Evolutionary conservation across 2,797 vertebrate genomes (phyloP).

Genomic region (Chelon labrosus): DNA sequence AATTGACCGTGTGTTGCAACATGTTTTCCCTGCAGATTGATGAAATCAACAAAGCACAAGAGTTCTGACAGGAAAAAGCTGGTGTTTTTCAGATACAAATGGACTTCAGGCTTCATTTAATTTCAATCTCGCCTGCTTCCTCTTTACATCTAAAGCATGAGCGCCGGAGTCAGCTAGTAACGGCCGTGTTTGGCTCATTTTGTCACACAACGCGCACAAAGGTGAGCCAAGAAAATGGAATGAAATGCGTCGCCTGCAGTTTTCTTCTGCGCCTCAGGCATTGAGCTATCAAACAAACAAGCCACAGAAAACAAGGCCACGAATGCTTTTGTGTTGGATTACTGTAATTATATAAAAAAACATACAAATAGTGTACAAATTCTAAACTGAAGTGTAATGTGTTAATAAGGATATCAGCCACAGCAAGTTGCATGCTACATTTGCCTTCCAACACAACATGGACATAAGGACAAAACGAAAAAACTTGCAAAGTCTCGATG

Average conservation of each 20-base stretch:
- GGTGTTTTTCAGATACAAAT: constrained; percentile 51
- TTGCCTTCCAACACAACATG: too few species aligned
- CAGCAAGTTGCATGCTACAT: not conserved
- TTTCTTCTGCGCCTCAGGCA: constrained; percentile 13
- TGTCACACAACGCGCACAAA: constrained; percentile 6
- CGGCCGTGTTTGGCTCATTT: constrained; percentile 15
- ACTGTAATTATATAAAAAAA: not conserved
- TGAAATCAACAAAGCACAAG: constrained; percentile 58
- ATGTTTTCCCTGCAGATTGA: constrained; percentile 51
- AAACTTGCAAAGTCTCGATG: not conserved
- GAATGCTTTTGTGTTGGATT: not conserved
- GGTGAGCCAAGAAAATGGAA: constrained; percentile 13
- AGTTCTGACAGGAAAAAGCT: constrained; percentile 34
- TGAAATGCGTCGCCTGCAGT: constrained; percentile 20
- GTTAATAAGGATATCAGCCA: not conserved
- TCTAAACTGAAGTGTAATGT: not conserved
- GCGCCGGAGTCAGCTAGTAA: constrained; percentile 22
- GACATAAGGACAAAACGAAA: too few species aligned
- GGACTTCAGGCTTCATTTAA: constrained; percentile 50
- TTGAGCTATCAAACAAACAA: constrained; percentile 4
- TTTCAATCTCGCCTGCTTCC: constrained; percentile 52
- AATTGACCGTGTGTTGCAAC: constrained; percentile 43
- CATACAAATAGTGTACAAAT: not conserved
- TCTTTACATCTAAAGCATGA: constrained; percentile 40
- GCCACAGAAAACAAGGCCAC: not conserved